phyloP scores from a whole-genome alignment of 2,113 vertebrate genomes.

The Trochalopteron elliotii region DNA sequence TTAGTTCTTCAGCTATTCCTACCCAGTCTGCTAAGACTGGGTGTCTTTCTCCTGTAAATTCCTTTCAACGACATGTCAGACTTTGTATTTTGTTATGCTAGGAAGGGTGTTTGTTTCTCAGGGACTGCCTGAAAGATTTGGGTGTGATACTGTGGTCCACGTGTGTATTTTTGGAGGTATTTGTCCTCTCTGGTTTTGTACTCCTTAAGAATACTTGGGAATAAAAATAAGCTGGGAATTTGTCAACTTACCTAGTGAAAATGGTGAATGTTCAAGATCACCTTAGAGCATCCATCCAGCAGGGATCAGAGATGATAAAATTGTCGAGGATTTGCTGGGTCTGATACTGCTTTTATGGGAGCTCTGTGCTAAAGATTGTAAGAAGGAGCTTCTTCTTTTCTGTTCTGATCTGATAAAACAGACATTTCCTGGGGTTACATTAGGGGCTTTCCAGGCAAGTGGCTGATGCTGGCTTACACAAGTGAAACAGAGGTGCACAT shows the following conservation, averaged over 20 bases:
- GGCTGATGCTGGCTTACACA: background rate
- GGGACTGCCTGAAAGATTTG: background rate
- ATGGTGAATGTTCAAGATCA: background rate
- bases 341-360: background rate
- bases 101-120: background rate
- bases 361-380: background rate
- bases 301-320: background rate
- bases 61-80: rapidly evolving
- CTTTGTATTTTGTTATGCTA: background rate
- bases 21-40: background rate
- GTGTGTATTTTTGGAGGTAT: background rate
- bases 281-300: background rate
- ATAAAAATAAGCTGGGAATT: background rate
- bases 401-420: background rate
- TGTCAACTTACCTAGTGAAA: background rate
- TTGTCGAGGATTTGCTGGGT: background rate
- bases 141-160: background rate
- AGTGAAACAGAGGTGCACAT: background rate
- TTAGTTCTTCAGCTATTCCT: background rate
- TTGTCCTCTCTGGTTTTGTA: background rate
- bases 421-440: background rate
- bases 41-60: background rate
- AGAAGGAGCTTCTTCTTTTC: background rate
- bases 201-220: background rate
- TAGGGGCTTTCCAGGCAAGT: background rate